A percentile compares a stretch with the other conserved stretches of the same genome.
phyloP scores from a whole-genome alignment of 2,888 invertebrate species.

The Ochropacha duplaris region DNA sequence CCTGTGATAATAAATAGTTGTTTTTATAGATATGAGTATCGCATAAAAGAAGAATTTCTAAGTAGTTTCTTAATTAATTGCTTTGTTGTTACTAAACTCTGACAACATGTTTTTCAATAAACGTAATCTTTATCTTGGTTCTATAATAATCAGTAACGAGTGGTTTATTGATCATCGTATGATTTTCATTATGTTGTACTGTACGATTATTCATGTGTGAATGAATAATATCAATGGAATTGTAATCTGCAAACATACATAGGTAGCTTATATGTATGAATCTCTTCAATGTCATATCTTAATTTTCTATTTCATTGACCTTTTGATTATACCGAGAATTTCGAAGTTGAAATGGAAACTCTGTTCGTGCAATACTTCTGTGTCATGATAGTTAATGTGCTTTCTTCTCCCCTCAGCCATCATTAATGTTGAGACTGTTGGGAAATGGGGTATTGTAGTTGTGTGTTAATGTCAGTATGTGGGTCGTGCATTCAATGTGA shows the following conservation, averaged over 20 bases:
- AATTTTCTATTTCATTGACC: background rate
- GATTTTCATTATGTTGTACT: background rate
- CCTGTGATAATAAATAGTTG: conserved; percentile 22
- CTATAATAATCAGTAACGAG: conserved; percentile 1
- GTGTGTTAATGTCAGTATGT: conserved; percentile 49
- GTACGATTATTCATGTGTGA: background rate
- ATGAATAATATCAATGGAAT: background rate
- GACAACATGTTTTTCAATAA: conserved; percentile 7
- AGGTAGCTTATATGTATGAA: background rate
- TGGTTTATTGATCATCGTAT: conserved; percentile 5
- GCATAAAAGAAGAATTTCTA: conserved; percentile 17
- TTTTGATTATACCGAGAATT: too few relatives aligned
- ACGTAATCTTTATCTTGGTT: conserved; percentile 7
- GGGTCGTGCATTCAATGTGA: conserved; percentile 43
- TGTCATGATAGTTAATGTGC: conserved; percentile 13
- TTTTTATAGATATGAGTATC: conserved; percentile 18
- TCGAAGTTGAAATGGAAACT: background rate
- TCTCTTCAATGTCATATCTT: background rate
- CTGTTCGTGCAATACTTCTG: conserved; percentile 5
- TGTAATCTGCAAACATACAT: background rate
- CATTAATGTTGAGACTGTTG: conserved; percentile 51
- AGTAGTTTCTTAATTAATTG: conserved; percentile 19
- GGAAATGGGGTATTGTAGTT: conserved; percentile 58
- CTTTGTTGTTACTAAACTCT: conserved; percentile 24
- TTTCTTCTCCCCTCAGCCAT: conserved; percentile 28